These are phyloP conservation scores for Coptodon bakossiorum DNA, from an alignment of 2,113 vertebrate genomes.

Conservation along the genomic window DNA sequence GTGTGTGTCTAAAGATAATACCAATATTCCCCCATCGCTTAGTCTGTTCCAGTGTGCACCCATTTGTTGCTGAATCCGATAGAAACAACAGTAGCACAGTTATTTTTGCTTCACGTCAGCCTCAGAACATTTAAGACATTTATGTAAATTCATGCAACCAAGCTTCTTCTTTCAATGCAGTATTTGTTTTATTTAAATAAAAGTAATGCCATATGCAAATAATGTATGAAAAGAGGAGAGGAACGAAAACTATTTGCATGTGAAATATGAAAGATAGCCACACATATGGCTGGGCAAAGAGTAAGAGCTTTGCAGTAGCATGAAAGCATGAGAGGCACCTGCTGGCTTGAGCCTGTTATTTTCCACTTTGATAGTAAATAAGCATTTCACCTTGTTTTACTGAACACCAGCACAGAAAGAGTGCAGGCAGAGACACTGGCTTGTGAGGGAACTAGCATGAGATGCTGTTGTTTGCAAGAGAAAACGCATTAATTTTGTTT, in stretches of 20 bases:
- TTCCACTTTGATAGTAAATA: conserved; percentile 48
- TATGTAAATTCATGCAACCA: neutral
- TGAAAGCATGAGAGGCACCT: conserved; percentile 28
- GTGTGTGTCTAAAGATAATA: neutral
- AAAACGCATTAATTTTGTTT: conserved; percentile 2
- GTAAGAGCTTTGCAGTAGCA: neutral
- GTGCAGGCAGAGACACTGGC: neutral
- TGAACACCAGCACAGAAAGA: neutral
- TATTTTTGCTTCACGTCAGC: conserved; percentile 35
- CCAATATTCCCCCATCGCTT: conserved; percentile 6
- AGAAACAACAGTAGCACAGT: neutral
- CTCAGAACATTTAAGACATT: neutral
- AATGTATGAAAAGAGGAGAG: neutral
- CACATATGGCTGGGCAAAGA: conserved; percentile 6
- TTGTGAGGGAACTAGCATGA: neutral
- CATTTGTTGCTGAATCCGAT: conserved; percentile 13
- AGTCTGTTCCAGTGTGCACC: conserved; percentile 21
- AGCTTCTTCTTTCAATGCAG: neutral
- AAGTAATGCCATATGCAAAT: neutral
- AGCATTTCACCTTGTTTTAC: conserved; percentile 3
- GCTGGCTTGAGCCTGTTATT: conserved; percentile 40
- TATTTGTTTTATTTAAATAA: neutral
- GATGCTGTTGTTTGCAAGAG: neutral
- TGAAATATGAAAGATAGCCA: conserved; percentile 1
- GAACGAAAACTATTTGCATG: neutral